Evolutionary conservation across 2,888 invertebrate genomes (phyloP).

Genomic region (Rhaphigaster nebulosa): DNA sequence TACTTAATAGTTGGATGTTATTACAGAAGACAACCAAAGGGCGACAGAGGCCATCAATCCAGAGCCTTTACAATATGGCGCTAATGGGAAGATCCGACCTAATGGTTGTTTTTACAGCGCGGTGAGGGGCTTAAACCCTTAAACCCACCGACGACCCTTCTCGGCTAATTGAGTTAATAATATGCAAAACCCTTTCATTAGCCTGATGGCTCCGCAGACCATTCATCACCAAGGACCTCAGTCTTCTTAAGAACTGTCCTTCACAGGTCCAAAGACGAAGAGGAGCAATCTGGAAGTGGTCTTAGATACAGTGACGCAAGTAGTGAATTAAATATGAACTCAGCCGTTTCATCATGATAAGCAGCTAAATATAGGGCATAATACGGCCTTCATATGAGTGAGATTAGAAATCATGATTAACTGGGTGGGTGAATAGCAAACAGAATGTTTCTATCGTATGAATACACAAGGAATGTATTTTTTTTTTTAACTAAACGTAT

Average conservation of each 20-base stretch:
- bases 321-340: neutral
- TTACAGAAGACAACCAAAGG: neutral
- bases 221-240: neutral
- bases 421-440: neutral
- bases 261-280: neutral
- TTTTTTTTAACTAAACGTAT: neutral
- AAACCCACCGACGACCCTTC: neutral
- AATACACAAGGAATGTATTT: neutral
- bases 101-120: conserved; percentile 18
- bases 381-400: neutral
- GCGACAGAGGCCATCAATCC: neutral
- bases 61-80: neutral
- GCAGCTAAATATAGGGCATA: neutral
- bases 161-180: conserved; percentile 42
- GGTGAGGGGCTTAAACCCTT: conserved; percentile 21
- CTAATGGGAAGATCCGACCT: conserved; percentile 22
- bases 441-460: neutral
- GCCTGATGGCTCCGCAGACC: neutral
- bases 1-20: neutral
- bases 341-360: neutral
- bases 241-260: neutral
- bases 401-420: neutral
- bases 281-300: neutral
- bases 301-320: neutral
- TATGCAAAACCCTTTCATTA: conserved; percentile 49